These are phyloP conservation scores for Hydrolagus affinis DNA, from an alignment of 2,113 vertebrate genomes.

Conservation along the genomic window DNA sequence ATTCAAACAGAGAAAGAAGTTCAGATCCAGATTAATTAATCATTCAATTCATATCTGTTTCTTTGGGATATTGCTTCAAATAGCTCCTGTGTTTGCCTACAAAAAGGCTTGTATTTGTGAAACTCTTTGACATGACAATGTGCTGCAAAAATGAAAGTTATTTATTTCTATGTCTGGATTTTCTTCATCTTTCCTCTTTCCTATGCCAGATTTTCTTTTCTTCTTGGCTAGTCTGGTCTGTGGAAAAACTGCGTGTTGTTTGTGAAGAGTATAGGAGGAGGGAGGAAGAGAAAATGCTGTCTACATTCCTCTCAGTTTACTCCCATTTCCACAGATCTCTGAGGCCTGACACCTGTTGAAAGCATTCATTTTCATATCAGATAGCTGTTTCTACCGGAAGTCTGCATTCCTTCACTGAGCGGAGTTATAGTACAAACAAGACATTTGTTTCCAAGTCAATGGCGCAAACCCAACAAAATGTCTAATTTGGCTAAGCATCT, in stretches of 20 bases:
- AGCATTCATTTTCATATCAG: constrained; percentile 35
- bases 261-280: too few species aligned
- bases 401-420: constrained; percentile 46
- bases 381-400: constrained; percentile 40
- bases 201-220: neutral
- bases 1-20: neutral
- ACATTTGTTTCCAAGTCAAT: constrained; percentile 51
- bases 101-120: neutral
- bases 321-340: too few species aligned
- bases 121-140: neutral
- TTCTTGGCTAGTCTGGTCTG: neutral
- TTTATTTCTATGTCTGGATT: neutral
- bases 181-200: neutral
- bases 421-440: constrained; percentile 45
- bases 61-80: too few species aligned
- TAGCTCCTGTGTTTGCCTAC: too few species aligned
- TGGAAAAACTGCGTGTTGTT: neutral
- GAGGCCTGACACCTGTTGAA: constrained; percentile 37
- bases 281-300: neutral
- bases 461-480: constrained; percentile 51
- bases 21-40: neutral
- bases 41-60: neutral
- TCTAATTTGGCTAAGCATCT: constrained; percentile 62
- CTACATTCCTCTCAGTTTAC: neutral
- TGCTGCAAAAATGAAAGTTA: neutral